Evolutionary conservation across 2,797 vertebrate species (phyloP).

Genomic region (Alcedo quadribrachys): DNA sequence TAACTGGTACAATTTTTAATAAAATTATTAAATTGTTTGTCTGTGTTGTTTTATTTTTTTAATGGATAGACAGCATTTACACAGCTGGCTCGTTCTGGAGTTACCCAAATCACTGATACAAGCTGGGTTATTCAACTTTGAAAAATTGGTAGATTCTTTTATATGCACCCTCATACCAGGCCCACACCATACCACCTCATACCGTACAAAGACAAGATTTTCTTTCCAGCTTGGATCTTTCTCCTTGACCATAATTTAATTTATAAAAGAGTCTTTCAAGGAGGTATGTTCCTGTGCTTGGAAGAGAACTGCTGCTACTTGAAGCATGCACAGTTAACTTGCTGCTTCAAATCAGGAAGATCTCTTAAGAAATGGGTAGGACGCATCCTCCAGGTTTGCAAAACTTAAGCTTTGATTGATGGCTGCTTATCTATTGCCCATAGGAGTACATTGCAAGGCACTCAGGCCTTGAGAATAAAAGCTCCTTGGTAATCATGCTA

Average conservation of each 20-base stretch:
- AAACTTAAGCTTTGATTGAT: background rate
- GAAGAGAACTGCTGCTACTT: background rate
- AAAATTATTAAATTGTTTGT: slow-evolving; percentile 78
- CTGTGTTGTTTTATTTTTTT: slow-evolving; percentile 22
- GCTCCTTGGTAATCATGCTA: background rate
- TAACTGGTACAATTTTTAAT: slow-evolving; percentile 84
- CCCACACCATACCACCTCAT: background rate
- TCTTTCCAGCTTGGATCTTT: slow-evolving; percentile 50
- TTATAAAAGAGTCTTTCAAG: background rate
- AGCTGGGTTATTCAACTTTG: background rate
- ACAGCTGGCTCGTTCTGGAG: background rate
- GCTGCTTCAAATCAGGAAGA: background rate
- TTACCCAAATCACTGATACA: background rate
- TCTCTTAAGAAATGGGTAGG: background rate
- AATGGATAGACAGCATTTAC: background rate
- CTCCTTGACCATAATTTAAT: background rate
- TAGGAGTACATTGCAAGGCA: background rate
- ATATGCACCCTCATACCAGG: background rate
- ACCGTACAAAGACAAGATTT: slow-evolving; percentile 4
- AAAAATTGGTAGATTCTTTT: background rate
- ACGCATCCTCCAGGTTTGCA: background rate
- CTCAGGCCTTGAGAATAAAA: background rate
- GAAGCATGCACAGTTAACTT: background rate
- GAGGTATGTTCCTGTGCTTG: background rate
- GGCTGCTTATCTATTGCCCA: background rate